phyloP scores from a whole-genome alignment of 2,797 vertebrate genomes.

The Micropoecilia bifurca region DNA sequence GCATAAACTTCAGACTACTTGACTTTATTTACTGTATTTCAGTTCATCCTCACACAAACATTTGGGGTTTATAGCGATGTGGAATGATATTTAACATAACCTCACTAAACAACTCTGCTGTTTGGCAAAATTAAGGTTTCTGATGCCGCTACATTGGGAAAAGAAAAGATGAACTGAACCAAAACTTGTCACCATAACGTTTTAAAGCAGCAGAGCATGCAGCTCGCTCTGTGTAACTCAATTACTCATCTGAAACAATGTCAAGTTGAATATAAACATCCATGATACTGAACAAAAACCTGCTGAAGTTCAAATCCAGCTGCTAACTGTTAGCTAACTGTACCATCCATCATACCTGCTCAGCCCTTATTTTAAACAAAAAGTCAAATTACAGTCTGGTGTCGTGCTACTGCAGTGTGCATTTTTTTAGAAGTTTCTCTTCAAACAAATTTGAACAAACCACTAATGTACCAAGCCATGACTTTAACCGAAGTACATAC shows the following conservation, averaged over 20 bases:
- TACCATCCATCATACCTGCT: background rate
- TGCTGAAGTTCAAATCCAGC: background rate
- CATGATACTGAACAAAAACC: background rate
- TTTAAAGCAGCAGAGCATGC: background rate
- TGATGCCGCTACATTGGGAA: background rate
- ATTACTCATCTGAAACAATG: background rate
- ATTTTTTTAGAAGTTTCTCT: background rate
- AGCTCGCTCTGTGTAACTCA: background rate
- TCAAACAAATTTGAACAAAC: background rate
- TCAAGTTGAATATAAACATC: background rate
- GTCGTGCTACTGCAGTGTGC: background rate
- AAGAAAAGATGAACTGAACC: background rate
- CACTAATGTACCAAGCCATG: background rate
- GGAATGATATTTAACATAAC: constrained; percentile 16
- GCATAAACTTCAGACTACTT: constrained; percentile 22
- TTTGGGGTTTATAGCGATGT: constrained; percentile 5
- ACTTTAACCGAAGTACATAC: background rate
- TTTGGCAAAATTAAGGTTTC: background rate
- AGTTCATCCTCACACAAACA: constrained; percentile 11
- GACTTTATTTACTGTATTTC: constrained; percentile 19
- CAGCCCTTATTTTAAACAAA: background rate
- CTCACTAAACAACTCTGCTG: background rate
- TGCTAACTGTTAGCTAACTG: too few species aligned
- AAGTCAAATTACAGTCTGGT: background rate
- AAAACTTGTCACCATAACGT: background rate